phyloP scores from a whole-genome alignment of 2,113 vertebrate genomes.

The Psephotus haematonotus region DNA sequence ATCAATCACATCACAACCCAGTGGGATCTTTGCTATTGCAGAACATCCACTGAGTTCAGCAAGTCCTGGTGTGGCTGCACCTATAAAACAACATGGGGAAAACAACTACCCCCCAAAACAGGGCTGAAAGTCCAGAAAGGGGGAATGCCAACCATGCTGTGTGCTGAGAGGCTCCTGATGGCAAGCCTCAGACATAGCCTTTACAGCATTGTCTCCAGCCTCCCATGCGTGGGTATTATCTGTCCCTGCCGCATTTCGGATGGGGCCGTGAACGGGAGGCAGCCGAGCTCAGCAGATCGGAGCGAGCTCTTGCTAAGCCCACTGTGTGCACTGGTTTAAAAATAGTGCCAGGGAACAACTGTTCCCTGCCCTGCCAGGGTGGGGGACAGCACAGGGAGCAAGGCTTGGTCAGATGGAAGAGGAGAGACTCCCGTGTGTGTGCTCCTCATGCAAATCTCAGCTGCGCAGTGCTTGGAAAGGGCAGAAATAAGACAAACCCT shows the following conservation, averaged over 20 bases:
- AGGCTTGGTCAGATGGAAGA: not conserved
- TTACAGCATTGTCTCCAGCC: not conserved
- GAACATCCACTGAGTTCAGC: accelerated
- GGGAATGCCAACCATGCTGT: accelerated
- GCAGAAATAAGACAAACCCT: not conserved
- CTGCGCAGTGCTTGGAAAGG: accelerated
- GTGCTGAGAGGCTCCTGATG: accelerated
- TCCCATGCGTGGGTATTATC: accelerated
- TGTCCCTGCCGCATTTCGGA: not conserved
- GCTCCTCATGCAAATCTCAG: not conserved
- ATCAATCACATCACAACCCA: not conserved
- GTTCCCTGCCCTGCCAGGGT: not conserved
- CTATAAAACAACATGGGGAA: accelerated
- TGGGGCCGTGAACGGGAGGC: not conserved
- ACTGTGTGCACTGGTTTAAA: not conserved
- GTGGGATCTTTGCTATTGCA: not conserved
- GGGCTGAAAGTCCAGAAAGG: accelerated
- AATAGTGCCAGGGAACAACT: not conserved
- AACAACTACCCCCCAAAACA: accelerated
- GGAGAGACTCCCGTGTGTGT: accelerated
- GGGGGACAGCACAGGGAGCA: not conserved
- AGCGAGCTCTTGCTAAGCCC: not conserved
- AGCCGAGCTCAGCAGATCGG: not conserved
- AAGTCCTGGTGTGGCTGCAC: accelerated
- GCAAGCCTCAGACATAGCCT: not conserved